Percentiles rank a stretch among this genome's conserved stretches.
phyloP scores from a whole-genome alignment of 2,797 vertebrate species.

The Rhynchonycteris naso region DNA sequence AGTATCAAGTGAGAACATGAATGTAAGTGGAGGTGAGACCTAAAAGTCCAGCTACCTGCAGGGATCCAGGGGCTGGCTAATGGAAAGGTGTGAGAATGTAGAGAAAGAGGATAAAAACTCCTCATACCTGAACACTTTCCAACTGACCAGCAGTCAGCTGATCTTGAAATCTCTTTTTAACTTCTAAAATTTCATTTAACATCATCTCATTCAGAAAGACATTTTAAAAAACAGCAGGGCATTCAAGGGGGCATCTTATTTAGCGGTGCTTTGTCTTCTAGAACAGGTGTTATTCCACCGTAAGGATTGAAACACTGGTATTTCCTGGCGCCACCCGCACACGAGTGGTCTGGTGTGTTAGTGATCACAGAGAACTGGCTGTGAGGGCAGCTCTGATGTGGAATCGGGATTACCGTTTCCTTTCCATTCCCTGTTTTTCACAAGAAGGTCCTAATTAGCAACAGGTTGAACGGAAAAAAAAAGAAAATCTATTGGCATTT shows the following conservation, averaged over 20 bases:
- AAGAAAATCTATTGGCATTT: conserved; percentile 21
- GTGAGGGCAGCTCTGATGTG: not conserved
- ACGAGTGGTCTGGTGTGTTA: not conserved
- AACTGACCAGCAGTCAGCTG: not conserved
- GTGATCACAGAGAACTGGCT: not conserved
- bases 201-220: not conserved
- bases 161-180: not conserved
- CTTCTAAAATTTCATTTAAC: conserved; percentile 47
- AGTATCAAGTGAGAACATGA: not conserved
- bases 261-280: not conserved
- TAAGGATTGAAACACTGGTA: not conserved
- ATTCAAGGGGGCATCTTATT: not conserved
- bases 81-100: not conserved
- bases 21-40: not conserved
- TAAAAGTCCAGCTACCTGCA: not conserved
- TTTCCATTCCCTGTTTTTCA: conserved; percentile 35
- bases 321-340: not conserved
- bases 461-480: conserved; percentile 58
- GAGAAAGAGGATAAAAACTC: not conserved
- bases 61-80: not conserved
- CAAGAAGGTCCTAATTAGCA: conserved; percentile 43
- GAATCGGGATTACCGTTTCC: not conserved
- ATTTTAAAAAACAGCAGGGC: not conserved
- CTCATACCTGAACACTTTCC: not conserved
- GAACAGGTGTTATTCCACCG: not conserved